Conservation (phyloP, 2,888 invertebrate species). For the Nipponacmea schrenckii region DNA sequence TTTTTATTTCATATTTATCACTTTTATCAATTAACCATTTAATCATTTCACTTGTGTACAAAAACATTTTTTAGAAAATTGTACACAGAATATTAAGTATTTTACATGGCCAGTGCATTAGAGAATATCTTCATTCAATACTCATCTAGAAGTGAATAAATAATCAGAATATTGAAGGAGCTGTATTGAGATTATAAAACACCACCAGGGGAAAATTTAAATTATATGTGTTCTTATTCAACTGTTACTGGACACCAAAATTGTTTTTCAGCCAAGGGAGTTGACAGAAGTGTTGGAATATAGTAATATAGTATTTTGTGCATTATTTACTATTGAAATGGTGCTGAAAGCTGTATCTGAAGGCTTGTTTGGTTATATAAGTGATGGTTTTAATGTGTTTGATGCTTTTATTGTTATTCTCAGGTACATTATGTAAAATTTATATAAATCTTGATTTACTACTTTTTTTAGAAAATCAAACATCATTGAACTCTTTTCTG, state of each 20-base stretch:
- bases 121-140: too few relatives aligned
- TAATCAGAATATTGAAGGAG: too few relatives aligned
- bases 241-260: too few relatives aligned
- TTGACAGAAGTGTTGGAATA: slow-evolving; percentile 94
- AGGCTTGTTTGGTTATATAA: slow-evolving; percentile 95
- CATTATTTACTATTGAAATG: slow-evolving; percentile 98
- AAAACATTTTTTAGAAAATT: too few relatives aligned
- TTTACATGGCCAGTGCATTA: background rate
- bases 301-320: slow-evolving; percentile 96
- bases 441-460: background rate
- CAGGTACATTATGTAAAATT: slow-evolving; percentile 77
- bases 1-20: slow-evolving; percentile 8
- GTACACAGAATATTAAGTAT: background rate
- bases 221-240: too few relatives aligned
- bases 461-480: background rate
- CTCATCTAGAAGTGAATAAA: too few relatives aligned
- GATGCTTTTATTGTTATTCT: slow-evolving; percentile 97
- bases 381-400: slow-evolving; percentile 98
- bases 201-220: too few relatives aligned
- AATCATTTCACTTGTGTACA: too few relatives aligned
- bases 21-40: too few relatives aligned
- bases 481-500: too few relatives aligned
- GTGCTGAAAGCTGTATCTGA: slow-evolving; percentile 93
- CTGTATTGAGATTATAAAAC: too few relatives aligned
- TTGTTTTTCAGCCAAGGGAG: slow-evolving; percentile 79